Base-by-base conservation (phyloP, 2,797 vertebrate species). In the Brachyrhaphis roseni region DNA sequence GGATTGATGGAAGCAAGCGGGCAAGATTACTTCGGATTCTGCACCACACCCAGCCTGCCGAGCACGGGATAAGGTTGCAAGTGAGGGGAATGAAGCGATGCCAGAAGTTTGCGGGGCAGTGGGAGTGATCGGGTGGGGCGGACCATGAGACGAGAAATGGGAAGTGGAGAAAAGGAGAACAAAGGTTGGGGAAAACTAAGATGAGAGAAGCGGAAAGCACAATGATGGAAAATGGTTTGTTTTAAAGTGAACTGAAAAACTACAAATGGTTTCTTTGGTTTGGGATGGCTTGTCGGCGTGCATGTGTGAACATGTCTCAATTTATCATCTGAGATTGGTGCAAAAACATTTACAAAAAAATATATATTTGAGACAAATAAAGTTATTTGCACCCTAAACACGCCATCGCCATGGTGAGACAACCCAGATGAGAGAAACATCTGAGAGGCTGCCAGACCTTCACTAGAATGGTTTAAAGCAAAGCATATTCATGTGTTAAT, bases 1-100 rank as follows among this genome's bases (percentile, higher is more conserved):
- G 88, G 94, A 92, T 89, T 93, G 93, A 94, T 94, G 87, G 92
- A 94, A 93, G 91, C 90, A 90, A 92, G 90, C 83, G 53, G 89
- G 86, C 57, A 86, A 89, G 91, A 89, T 92, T 91, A 93, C 90
- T 95, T 94, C 86, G 82, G 88, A 95, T 95, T 93, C 92, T 76
- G 80, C 80, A 84, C 90, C 90, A 91, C 87, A 78, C 88, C 87
- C 90, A 68, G 83, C 85, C 83, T 53, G 53, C 76, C 92, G 91
- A 94, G 94, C 90, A 51, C 82, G 84, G 91, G 92, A 92, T 83
- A 90, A 86, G 80, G 90, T 93, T 92, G 90, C 87, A 95, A 93
- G 95, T 94, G 86, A 94, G 91, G 90, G 84, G 28, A 94, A 95
- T 94, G 87, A 94, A 91, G 90, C 81, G 20, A 78, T 68, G 8